Evolutionary conservation across 2,113 vertebrate genomes (phyloP).

Genomic region (Ammodytes dubius): DNA sequence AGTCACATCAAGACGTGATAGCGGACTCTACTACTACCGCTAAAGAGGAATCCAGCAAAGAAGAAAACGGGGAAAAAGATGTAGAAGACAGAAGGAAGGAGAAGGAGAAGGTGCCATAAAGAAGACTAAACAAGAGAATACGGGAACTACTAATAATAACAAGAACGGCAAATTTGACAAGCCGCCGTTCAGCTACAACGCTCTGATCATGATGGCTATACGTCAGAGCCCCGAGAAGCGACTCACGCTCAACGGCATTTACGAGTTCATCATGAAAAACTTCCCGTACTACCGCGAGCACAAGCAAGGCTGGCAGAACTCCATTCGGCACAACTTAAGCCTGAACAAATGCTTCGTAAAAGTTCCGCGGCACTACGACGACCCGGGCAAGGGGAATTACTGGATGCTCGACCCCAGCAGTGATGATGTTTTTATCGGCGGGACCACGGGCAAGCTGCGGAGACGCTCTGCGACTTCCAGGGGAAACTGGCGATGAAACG

Average conservation of each 20-base stretch:
- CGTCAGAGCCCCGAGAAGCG: slow-evolving; percentile 87
- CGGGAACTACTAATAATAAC: slow-evolving; percentile 18
- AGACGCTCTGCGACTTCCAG: slow-evolving; percentile 86
- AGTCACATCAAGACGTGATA: slow-evolving; percentile 4
- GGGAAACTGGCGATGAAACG: slow-evolving; percentile 86
- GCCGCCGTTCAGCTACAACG: slow-evolving; percentile 88
- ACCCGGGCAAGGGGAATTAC: slow-evolving; percentile 88
- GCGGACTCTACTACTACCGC: slow-evolving; percentile 58
- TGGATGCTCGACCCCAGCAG: slow-evolving; percentile 89
- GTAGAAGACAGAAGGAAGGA: slow-evolving; percentile 57
- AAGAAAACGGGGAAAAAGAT: slow-evolving; percentile 61
- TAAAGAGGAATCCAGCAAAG: slow-evolving; percentile 62
- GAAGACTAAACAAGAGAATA: slow-evolving; percentile 55
- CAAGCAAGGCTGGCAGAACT: slow-evolving; percentile 90
- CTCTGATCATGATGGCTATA: slow-evolving; percentile 89
- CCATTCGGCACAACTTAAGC: slow-evolving; percentile 88
- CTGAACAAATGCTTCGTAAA: slow-evolving; percentile 89
- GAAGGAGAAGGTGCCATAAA: slow-evolving; percentile 36
- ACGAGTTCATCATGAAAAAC: slow-evolving; percentile 89
- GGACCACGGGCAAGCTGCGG: slow-evolving; percentile 87
- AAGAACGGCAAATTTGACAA: slow-evolving; percentile 85
- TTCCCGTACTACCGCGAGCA: slow-evolving; percentile 89
- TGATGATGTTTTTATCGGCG: slow-evolving; percentile 88
- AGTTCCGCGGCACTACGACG: slow-evolving; percentile 88
- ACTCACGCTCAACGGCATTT: slow-evolving; percentile 87